Evolutionary conservation across 2,888 invertebrate genomes (phyloP), one percentile per base, ranked within the genome.

Genomic region (Blera fallax): DNA sequence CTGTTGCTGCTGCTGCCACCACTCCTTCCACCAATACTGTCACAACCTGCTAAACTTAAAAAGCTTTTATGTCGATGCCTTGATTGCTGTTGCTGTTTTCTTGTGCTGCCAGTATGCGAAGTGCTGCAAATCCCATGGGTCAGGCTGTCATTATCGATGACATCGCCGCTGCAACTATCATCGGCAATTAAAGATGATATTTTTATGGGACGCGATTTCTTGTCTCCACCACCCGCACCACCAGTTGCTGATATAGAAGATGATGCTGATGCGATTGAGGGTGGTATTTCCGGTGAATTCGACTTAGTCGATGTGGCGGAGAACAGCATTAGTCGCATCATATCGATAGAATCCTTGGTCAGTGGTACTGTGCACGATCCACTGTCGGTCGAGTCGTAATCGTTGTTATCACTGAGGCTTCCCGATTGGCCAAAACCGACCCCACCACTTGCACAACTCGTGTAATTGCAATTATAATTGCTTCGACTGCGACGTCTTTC

Each of bases 361-460:
- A 91, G 58, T 1, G 91, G 92, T 5, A 91, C 92, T 43, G 90
- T 90, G 64, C 92, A 91, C 16, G 92, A 91, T 24, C 92, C 92
- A 45, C 89, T 89, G 73, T 91, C 91, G 0, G 91, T 90, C 50
- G 89, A 90, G 18, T 89, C 90, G 76, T 88, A 89, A 52, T 89
- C 88, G 77, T 87, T 72, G 27, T 81, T 84, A 62, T 81, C 83
- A 70, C 83, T 83, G 16, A 82, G 78, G 72, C 79, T 91, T 43
- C 91, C 91, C 11, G 89, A 87, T 43, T 91, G 89, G 40, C 91
- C 89, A 48, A 77, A 56, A 32, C 58, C 60, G 18, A 40, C 88
- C 88, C 56, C 88, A 83, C 81, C 88, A 67, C 62, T 69, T 18
- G 62, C 69, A 48, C 85, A 85, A 50, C 85, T 85, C n/a, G 54